phyloP scores from a whole-genome alignment of 2,888 invertebrate genomes.

The Melanargia galathea region DNA sequence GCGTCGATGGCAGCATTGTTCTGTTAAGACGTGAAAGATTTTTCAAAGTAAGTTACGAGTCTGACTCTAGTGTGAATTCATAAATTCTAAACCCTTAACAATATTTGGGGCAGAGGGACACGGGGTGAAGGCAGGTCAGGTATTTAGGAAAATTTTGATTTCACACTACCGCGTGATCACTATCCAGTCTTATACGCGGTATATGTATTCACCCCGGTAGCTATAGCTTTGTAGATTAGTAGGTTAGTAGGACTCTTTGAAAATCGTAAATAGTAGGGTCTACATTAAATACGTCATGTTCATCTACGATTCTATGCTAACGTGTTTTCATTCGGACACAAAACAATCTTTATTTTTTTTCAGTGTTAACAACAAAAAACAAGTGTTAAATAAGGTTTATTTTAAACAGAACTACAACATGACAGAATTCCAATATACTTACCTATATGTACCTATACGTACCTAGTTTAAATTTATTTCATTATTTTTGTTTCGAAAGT shows the following conservation, averaged over 20 bases:
- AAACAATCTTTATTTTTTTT: no score
- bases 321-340: no score
- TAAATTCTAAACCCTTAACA: background rate
- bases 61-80: background rate
- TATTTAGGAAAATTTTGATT: background rate
- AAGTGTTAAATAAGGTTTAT: no score
- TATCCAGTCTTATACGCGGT: background rate
- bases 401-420: no score
- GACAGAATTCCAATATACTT: no score
- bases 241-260: background rate
- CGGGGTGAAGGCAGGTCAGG: background rate
- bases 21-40: slow-evolving; percentile 1
- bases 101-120: background rate
- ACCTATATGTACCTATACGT: no score
- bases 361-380: no score
- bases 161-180: background rate
- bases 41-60: slow-evolving; percentile 1
- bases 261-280: background rate
- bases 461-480: no score
- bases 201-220: background rate
- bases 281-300: background rate
- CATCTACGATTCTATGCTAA: no score
- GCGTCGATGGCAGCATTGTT: background rate
- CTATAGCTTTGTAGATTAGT: background rate
- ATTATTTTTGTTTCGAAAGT: no score